These are phyloP conservation scores for Piaya cayana DNA, from an alignment of 2,113 vertebrate species.

Conservation along the genomic window DNA sequence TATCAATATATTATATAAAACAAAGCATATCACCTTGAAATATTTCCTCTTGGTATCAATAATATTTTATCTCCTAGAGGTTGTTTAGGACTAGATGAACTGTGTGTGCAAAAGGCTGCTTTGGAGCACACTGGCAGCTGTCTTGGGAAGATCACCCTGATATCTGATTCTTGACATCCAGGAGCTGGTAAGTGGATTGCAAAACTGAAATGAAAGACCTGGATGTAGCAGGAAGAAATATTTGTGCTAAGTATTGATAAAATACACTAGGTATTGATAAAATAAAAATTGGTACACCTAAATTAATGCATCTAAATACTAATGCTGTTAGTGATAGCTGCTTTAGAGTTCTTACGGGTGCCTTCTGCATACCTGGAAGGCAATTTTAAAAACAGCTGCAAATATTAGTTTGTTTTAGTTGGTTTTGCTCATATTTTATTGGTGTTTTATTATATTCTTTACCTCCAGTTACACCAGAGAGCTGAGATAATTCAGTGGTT, in stretches of 20 bases:
- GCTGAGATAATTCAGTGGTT: not conserved
- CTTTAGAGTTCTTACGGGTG: not conserved
- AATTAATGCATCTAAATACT: not conserved
- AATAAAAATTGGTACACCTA: not conserved
- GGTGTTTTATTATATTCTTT: too few species aligned
- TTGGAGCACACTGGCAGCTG: not conserved
- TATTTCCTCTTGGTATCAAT: not conserved
- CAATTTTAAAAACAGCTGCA: not conserved
- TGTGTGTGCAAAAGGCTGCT: not conserved
- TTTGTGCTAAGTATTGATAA: fast-evolving
- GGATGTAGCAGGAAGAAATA: not conserved
- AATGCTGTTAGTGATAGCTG: not conserved
- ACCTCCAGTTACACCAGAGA: not conserved
- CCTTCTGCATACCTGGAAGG: not conserved
- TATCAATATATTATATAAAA: not conserved
- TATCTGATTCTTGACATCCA: not conserved
- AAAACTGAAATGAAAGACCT: not conserved
- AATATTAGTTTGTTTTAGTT: too few species aligned
- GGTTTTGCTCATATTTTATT: not conserved
- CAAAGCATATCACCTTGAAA: not conserved
- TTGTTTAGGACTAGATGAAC: not conserved
- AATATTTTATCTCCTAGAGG: not conserved
- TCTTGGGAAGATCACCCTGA: not conserved
- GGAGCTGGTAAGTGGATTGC: not conserved
- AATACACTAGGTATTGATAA: not conserved